Base-by-base conservation (phyloP, 2,797 vertebrate genomes). In the Lemur catta region DNA sequence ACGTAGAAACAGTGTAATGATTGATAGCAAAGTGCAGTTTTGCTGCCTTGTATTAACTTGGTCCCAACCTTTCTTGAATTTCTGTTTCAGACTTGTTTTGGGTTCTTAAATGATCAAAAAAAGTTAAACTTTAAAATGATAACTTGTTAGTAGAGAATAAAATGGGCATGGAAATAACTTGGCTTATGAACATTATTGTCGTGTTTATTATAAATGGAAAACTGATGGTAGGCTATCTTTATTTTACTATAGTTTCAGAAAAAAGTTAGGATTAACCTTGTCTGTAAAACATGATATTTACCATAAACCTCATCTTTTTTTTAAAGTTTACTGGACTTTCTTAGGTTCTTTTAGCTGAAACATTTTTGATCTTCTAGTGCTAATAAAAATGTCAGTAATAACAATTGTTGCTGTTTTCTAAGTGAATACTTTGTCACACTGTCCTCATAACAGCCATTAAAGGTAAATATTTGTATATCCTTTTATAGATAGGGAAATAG, bases 71-170 rank as follows among this genome's bases (percentile, higher is more conserved):
- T 84, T 94, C 75, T 87, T 81, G 28, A 89, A 81, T 94, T 96
- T 96, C 59, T 97, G 71, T 30, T 55, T 93, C 38, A 93, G 6
- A 84, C 59, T 94, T 97, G 41, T 89, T 93, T 89, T 52, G 30
- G 28, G 67, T 97, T 81, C 78, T 95, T 93, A 94, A 96, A 75
- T 81, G 33, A 50, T 84, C 11, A 93, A 59, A 75, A 91, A 96
- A 93, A 88, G 63, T 84, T 92, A 96, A 97, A 93, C 33, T 87
- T 96, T 91, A 94, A 95, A 92, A 63, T 50, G 28, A 50, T 86
- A 41, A 57, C 46, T 96, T 94, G n/a, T 92, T 96, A 96, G 76
- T 91, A 93, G 63, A 75, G 46, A 96, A 63, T 96, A 91, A 92
- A 85, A 61, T 94, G 41, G 4, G 26, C 30, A 33, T 94, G 65